Evolutionary conservation across 1,140 invertebrate species (phyloP), one percentile per base, ranked within the genome.

Genomic region (Dreissena rostriformis): DNA sequence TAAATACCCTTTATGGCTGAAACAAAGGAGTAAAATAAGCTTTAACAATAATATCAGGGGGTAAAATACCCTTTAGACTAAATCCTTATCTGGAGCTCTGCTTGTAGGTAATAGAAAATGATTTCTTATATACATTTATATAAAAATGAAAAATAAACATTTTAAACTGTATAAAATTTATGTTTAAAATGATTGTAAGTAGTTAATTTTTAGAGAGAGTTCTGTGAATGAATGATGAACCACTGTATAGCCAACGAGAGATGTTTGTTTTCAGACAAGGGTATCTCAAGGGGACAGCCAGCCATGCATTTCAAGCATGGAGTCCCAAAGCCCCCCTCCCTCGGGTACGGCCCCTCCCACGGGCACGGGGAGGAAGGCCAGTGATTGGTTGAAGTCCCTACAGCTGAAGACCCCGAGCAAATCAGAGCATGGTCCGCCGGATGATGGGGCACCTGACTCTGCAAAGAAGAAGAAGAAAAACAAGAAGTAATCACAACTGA

Each of bases 391-490:
- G 19, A 76, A 78, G 66, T 77, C 82, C 14, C 52, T 84, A 52
- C 67, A 77, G 51, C 74, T 84, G 26, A 84, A 70, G 63, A 84
- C 74, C n/a, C 82, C 82, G 0, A 78, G 15, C 12, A 84, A 77
- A 71, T 51, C 73, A 24, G 73, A 76, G 12, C 8, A 71, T 12
- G 22, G 19, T 17, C 53, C 51, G 17, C 39, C 68, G 70, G 5
- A 26, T 49, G 61, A 72, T 10, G 51, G 24, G n/a, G 67, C n/a
- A 7, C 73, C 71, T 10, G 63, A 76, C 52, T 76, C 82, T 6
- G 73, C 24, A 51, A 84, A 78, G 74, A 84, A 84, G 61, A 74
- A 73, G 24, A 84, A 84, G 55, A 77, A 84, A 84, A 67, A 70
- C 28, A 63, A 74, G 39, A 83, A 83, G 81, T 83, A 76, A 70